Evolutionary conservation across 2,113 vertebrate genomes (phyloP).

Genomic region (Rafetus swinhoei): DNA sequence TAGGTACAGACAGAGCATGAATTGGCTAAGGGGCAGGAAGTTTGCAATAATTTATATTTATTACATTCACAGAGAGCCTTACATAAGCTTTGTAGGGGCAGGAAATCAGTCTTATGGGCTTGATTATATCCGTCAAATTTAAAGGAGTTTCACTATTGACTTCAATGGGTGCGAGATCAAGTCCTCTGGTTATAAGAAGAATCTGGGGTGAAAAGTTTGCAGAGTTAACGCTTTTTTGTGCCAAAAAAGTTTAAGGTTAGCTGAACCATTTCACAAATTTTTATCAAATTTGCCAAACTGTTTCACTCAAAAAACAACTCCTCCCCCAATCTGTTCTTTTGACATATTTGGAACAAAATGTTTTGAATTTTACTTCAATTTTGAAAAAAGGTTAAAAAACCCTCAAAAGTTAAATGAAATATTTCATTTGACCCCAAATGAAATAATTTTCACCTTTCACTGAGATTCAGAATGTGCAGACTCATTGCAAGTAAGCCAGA

Average conservation of each 20-base stretch:
- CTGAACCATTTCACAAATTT: no score
- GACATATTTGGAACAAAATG: neutral
- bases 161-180: neutral
- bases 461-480: neutral
- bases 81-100: neutral
- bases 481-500: neutral
- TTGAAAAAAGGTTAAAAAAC: neutral
- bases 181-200: neutral
- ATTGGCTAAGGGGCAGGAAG: neutral
- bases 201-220: no score
- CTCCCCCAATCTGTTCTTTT: neutral
- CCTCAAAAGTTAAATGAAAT: neutral
- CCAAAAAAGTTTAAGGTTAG: neutral
- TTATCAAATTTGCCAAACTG: no score
- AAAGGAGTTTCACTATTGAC: neutral
- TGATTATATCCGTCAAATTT: neutral
- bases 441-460: neutral
- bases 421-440: neutral
- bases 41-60: neutral
- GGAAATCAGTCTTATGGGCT: neutral
- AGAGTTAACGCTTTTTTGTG: neutral
- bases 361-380: neutral
- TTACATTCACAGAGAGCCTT: neutral
- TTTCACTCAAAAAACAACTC: no score
- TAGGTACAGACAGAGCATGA: neutral